Base-by-base conservation (phyloP, 2,797 vertebrate species). In the Arnoldichthys spilopterus region DNA sequence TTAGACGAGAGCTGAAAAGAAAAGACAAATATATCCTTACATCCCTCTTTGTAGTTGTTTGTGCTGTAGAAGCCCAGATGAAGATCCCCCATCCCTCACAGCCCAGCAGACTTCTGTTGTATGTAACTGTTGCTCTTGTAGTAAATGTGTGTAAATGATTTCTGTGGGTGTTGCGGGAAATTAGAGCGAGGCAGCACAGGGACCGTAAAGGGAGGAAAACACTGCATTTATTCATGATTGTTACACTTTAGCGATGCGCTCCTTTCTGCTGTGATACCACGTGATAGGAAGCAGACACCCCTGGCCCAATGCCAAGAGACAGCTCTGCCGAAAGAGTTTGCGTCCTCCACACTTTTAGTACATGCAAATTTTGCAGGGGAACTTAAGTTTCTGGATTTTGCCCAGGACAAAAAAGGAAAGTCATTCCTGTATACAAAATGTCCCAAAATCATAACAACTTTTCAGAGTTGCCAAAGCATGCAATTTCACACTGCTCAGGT, bases 101-200 rank as follows among this genome's bases (percentile, higher is more conserved):
- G n/a, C 26, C 22, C 54, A 2, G 74, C 69, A 64, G 20, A n/a
- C 51, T 49, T 32, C 24, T 69, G 54, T 22, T 53, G 68, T 24
- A 24, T 43, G 18, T 37, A 22, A 15, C 49, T 45, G 64, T 22
- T 59, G 71, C 71, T 76, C 7, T 32, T 53, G 68, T 69, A 78
- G 43, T 78, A 59, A 70, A 85, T 80, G 72, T 18, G 53, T 72
- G 68, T 69, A 28, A 73, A 49, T 73, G 4, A 73, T 80, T 72
- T 72, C 26, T 7, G 43, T 34, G 51, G 54, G 51, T 58, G 24
- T 56, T 32, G 28, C 15, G 43, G 76, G 47, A 34, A 66, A 58
- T 66, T 34, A 71, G 58, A 37, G 11, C 11, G 32, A 51, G 32
- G 47, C 30, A 18, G 47, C 68, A 30, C 12, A 15, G 56, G 24